Conservation (phyloP, 2,797 vertebrate species). For the Gobio occitaniae region DNA sequence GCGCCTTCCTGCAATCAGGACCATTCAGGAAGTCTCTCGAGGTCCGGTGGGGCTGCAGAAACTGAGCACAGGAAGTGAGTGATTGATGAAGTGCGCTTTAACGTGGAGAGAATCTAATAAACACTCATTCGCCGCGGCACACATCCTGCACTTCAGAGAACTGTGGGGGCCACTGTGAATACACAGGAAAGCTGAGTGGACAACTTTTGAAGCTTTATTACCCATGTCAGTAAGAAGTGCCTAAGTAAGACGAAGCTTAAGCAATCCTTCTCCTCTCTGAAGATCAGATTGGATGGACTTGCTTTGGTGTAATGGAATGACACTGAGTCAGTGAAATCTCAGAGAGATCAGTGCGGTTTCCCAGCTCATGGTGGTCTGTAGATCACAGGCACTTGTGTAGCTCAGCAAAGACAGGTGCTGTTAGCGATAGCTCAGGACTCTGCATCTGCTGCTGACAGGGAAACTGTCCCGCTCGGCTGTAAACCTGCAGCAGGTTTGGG, state of each 20-base stretch:
- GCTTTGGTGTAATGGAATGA: conserved; percentile 45
- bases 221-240: conserved; percentile 46
- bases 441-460: conserved; percentile 66
- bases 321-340: conserved; percentile 44
- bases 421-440: conserved; percentile 44
- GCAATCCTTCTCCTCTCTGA: conserved; percentile 40
- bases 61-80: conserved; percentile 74
- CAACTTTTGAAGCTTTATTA: conserved; percentile 48
- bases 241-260: conserved; percentile 45
- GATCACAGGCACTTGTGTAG: conserved; percentile 50
- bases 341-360: conserved; percentile 28
- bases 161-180: conserved; percentile 6
- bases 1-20: conserved; percentile 58
- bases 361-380: conserved; percentile 67
- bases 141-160: conserved; percentile 55
- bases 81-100: conserved; percentile 69
- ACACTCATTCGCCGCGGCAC: conserved; percentile 60
- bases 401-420: conserved; percentile 67
- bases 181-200: conserved; percentile 42
- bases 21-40: conserved; percentile 66
- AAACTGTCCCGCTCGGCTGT: conserved; percentile 17
- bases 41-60: conserved; percentile 72
- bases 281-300: conserved; percentile 36
- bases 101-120: conserved; percentile 59
- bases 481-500: conserved; percentile 22